Base-by-base conservation (phyloP, 2,113 vertebrate genomes). In the Lasiurus cinereus region DNA sequence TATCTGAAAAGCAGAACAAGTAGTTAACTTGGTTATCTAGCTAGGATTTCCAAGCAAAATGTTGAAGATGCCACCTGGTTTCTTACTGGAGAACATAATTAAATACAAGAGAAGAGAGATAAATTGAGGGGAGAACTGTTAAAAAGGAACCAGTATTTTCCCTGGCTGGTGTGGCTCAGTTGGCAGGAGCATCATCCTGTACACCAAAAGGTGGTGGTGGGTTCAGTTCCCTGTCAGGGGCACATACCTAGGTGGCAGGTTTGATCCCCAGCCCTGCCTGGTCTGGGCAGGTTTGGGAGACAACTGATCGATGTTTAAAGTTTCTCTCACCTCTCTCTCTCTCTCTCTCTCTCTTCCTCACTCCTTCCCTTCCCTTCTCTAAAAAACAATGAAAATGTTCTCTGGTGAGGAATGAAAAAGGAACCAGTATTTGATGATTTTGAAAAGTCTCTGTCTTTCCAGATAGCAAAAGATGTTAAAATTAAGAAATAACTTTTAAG, bases 401-500 rank as follows among this genome's bases (percentile, higher is more conserved):
- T 62, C 10, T 24, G 24, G 24, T 27, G 59, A 62, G 59, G 22
- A 64, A 64, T 13, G 11, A 64, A 29, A 64, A 94, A 89, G 69
- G 39, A 89, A 80, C 11, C 39, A 91, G 24, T 67, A 72, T 46
- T 84, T 76, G 50, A 66, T 74, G 46, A 48, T 72, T 87, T 83
- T 80, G 39, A 77, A 80, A 93, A 87, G 54, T 54, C 64, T 93
- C 52, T 43, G n/a, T 85, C 39, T 87, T 79, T 91, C 59, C 67
- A 94, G 54, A 85, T 91, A 72, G 39, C 33, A 87, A 94, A 89
- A 93, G 8, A 52, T 70, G 31, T 76, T 91, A 78, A 90, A 83
- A 73, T 52, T 67, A 67, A 52, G 87, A 88, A 94, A 69, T 64
- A n/a, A 50, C 27, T 69, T 83, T 74, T 4, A 2, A 90, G 27